These are phyloP conservation scores for Hydropsyche tenuis DNA, from an alignment of 1,140 invertebrate species.

Conservation along the genomic window DNA sequence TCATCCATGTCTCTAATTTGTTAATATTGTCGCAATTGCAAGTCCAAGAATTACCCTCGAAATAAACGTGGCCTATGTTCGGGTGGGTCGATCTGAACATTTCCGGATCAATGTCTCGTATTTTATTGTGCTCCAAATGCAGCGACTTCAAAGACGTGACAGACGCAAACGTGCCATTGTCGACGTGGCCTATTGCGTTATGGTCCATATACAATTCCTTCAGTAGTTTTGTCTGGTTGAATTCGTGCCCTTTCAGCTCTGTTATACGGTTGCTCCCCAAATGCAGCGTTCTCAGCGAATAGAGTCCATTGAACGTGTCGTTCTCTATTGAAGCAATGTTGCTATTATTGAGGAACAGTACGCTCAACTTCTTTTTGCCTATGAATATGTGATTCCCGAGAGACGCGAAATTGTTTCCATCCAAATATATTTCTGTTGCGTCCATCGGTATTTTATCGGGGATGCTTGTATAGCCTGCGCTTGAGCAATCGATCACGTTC, in stretches of 20 bases:
- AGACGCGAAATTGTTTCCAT: constrained; percentile 81
- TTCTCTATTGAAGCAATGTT: constrained; percentile 79
- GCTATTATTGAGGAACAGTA: constrained; percentile 83
- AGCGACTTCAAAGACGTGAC: constrained; percentile 76
- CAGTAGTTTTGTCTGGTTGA: constrained; percentile 75
- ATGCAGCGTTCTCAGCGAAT: constrained; percentile 76
- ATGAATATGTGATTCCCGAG: constrained; percentile 85
- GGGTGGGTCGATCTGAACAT: constrained; percentile 63
- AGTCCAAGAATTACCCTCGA: constrained; percentile 73
- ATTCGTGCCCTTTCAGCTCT: constrained; percentile 77
- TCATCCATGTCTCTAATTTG: constrained; percentile 71
- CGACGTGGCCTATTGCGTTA: constrained; percentile 75
- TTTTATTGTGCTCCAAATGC: constrained; percentile 79
- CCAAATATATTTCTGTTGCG: constrained; percentile 85
- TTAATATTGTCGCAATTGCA: constrained; percentile 72
- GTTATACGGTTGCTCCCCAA: constrained; percentile 81
- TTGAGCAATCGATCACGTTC: constrained; percentile 87
- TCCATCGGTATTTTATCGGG: constrained; percentile 88
- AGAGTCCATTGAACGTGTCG: constrained; percentile 82
- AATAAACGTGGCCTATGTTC: constrained; percentile 71
- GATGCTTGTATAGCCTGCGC: constrained; percentile 73
- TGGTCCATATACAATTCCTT: constrained; percentile 84
- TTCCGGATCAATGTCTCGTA: constrained; percentile 77
- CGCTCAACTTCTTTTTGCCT: constrained; percentile 82
- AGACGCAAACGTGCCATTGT: constrained; percentile 76